Base-by-base conservation (phyloP, 1,140 invertebrate genomes). In the Aphelinus certus region DNA sequence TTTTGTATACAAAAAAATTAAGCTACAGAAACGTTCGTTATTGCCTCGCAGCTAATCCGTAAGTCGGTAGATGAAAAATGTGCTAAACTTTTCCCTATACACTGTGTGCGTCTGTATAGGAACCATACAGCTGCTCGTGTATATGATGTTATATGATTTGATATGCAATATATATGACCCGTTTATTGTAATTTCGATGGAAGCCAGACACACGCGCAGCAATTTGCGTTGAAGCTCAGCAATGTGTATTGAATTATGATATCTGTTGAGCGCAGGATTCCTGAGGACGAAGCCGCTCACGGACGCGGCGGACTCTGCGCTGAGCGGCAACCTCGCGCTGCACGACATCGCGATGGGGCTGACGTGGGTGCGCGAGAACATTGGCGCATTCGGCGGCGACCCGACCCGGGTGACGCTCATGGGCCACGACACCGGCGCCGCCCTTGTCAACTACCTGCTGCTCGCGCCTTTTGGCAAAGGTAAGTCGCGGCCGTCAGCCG, bases 361-460 rank as follows among this genome's bases (percentile, higher is more conserved):
- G 48, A 88, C 89, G 64, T 96, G 94, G 94, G 90, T 95, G 57
- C 90, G 91, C 60, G 89, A 91, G 75, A 96, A 97, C 83, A 92
- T 95, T 42, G 92, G 89, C 0, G 91, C 92, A 1, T 96, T 97
- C 85, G 93, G 93, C 46, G 95, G 95, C 0, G 95, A 97, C 88
- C 91, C 93, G 0, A 87, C 89, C 6, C 90, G 94, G 57, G 91
- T 97, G 48, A 96, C 95, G 3, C 83, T 97, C n/a, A 90, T 96
- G 79, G 96, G 95, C 3, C 95, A 97, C 83, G 94, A 94, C 61
- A 93, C 94, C 2, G 96, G 95, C 3, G 96, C 96, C 2, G 94
- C 94, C 1, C 88, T 96, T 26, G 94, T 93, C 69, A 96, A 96
- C 87, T 88, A 96, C n/a, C 88, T 97, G 60, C 91, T 96, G 76